Evolutionary conservation across 2,888 invertebrate species (phyloP), one percentile per base, ranked within the genome.

Genomic region (Carterocephalus palaemon): DNA sequence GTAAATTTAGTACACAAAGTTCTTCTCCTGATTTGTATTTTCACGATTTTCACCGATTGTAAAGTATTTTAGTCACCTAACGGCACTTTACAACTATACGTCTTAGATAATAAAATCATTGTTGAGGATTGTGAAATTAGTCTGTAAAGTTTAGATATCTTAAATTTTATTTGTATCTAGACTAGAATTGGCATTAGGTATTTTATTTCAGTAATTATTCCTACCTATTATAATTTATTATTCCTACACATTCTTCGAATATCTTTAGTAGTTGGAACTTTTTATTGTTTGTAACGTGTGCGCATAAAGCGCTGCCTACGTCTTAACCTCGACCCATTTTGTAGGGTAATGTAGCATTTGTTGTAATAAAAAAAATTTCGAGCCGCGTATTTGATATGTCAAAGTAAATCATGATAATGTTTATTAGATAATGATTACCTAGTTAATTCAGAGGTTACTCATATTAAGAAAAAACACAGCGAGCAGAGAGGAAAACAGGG

Each of bases 381-480:
- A 86, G 86, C 86, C 86, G 86, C 86, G 86, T 86, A 78, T 76
- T 82, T 78, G 73, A 86, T 86, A 86, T 86, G 86, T 86, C 84
- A 86, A 85, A 83, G 85, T 85, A 85, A 84, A 60, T 76, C 83
- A 83, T 83, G 70, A 84, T 83, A 80, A 83, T 79, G 75, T 72
- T 75, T 76, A 77, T 80, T 81, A 85, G 82, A 71, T 84, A 79
- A 71, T 63, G 56, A 77, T 71, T 70, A 80, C 68, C 75, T 81
- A 85, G 84, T 73, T 82, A 81, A 81, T 70, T 73, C 76, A 73
- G 68, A 77, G 70, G 71, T 78, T 74, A 79, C 70, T 77, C 64
- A 71, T 76, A 76, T 68, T 69, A 68, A 70, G 60, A 70, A 67
- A 75, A 70, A 69, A 70, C 74, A 81, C 81, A 77, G 78, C 77